Percentiles rank a stretch among this genome's conserved stretches.
Conservation (phyloP, 2,888 invertebrate species). For the Synanthedon myopaeformis region DNA sequence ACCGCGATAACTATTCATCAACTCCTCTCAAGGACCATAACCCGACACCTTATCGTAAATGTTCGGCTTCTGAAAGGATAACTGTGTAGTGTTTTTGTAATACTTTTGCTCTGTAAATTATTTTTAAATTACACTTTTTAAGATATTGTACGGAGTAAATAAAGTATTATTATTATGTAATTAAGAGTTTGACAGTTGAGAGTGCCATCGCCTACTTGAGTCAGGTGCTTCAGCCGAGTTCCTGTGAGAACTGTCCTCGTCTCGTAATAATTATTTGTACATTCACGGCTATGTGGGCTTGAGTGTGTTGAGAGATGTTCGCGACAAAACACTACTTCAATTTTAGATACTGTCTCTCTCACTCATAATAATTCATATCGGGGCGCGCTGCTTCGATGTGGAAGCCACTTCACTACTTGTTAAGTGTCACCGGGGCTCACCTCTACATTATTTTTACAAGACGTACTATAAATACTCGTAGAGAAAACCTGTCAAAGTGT, state of each 20-base stretch:
- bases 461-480: constrained; percentile 17
- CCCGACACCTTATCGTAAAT: too few relatives aligned
- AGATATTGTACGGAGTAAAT: background rate
- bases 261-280: constrained; percentile 17
- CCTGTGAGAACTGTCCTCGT: constrained; percentile 47
- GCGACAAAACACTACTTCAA: constrained; percentile 44
- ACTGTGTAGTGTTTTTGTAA: too few relatives aligned
- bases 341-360: constrained; percentile 34
- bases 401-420: constrained; percentile 47
- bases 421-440: constrained; percentile 40
- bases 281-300: constrained; percentile 12
- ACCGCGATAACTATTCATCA: constrained; percentile 37
- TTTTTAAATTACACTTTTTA: too few relatives aligned
- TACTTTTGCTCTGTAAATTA: too few relatives aligned
- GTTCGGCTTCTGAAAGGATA: too few relatives aligned
- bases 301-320: constrained; percentile 24
- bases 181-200: constrained; percentile 6
- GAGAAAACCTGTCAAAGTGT: background rate
- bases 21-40: constrained; percentile 15
- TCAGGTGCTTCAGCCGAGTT: constrained; percentile 35
- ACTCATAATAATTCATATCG: constrained; percentile 47
- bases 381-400: constrained; percentile 26
- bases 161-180: constrained; percentile 3
- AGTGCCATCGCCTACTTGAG: constrained; percentile 11
- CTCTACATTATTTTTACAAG: constrained; percentile 44